Percentiles rank a stretch among this genome's conserved stretches.
Conservation (phyloP, 2,113 vertebrate species). For the Mustelus asterias region DNA sequence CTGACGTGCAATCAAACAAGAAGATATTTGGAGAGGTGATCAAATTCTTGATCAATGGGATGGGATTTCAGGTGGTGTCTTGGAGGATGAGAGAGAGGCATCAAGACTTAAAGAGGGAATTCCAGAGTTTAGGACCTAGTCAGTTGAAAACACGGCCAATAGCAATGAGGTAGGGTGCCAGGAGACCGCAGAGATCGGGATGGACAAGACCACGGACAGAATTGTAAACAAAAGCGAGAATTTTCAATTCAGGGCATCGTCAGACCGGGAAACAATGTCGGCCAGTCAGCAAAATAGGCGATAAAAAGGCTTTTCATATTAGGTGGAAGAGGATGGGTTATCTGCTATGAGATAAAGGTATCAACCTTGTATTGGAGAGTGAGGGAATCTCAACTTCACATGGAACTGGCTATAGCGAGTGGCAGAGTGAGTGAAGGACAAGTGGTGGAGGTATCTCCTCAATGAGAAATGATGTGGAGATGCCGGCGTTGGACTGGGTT, state of each 20-base stretch:
- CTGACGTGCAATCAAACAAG: not conserved
- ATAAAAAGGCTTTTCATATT: not conserved
- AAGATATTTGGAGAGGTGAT: not conserved
- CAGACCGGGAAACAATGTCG: not conserved
- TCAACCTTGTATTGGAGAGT: not conserved
- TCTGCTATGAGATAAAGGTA: not conserved
- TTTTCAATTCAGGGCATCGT: not conserved
- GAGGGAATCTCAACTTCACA: not conserved
- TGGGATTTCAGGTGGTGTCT: not conserved
- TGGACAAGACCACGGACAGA: not conserved
- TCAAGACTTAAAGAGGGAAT: not conserved
- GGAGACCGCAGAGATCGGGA: not conserved
- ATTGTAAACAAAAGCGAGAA: not conserved
- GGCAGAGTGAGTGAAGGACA: not conserved
- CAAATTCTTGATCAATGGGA: not conserved
- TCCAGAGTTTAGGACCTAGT: not conserved
- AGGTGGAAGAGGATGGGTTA: not conserved
- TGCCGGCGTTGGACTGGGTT: too few relatives aligned
- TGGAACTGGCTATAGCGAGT: not conserved
- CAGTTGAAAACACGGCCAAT: not conserved
- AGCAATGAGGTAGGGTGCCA: not conserved
- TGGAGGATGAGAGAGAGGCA: not conserved
- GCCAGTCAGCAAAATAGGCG: not conserved
- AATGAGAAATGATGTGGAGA: not conserved
- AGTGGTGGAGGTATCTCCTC: not conserved